phyloP scores from a whole-genome alignment of 2,888 invertebrate genomes.

The Callyntrura guangdongensis region DNA sequence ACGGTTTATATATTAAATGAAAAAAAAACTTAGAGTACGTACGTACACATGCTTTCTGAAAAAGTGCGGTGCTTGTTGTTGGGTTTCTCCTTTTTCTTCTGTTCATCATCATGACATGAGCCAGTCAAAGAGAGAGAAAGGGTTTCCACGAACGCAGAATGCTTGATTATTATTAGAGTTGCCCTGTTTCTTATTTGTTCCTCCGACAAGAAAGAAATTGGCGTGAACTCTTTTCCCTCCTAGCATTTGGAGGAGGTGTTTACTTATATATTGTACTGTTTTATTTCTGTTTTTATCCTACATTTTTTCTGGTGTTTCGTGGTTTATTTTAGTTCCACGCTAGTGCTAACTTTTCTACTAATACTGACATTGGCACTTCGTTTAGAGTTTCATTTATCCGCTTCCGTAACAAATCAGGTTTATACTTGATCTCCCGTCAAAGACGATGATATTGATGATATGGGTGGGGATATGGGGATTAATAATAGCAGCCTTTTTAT shows the following conservation, averaged over 20 bases:
- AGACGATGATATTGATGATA: not conserved
- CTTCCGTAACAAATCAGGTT: conserved; percentile 9
- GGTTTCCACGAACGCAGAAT: too few species aligned
- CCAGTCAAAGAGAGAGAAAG: not conserved
- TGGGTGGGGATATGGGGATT: not conserved
- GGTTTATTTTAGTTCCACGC: not conserved
- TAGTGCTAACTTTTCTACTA: not conserved
- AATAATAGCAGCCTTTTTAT: not conserved
- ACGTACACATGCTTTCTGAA: not conserved
- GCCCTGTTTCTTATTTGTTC: not conserved
- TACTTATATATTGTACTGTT: too few species aligned
- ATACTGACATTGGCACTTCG: not conserved
- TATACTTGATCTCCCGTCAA: not conserved
- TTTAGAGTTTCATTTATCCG: not conserved
- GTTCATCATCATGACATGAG: conserved; percentile 3
- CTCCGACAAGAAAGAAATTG: not conserved
- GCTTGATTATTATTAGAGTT: not conserved
- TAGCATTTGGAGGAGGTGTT: not conserved
- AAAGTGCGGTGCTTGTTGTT: not conserved
- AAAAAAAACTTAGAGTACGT: not conserved
- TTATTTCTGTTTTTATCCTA: not conserved
- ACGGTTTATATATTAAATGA: not conserved
- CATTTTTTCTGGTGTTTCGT: not conserved
- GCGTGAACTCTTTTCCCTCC: not conserved
- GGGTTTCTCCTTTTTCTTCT: not conserved